A percentile compares a stretch with the other conserved stretches of the same genome.
phyloP scores from a whole-genome alignment of 2,113 vertebrate species.

The Scatophagus argus region DNA sequence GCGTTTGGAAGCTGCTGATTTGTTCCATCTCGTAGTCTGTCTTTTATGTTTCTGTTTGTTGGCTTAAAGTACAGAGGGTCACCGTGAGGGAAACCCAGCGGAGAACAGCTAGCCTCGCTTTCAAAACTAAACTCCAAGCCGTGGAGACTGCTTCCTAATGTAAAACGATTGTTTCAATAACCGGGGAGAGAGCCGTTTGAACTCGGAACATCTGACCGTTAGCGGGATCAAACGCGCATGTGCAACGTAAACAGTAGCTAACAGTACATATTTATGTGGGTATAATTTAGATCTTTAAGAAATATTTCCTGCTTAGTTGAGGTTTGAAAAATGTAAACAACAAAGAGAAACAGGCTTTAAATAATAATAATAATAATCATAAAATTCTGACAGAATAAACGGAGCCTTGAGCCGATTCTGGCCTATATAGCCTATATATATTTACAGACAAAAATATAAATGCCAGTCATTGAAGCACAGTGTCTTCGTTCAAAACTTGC shows the following conservation, averaged over 20 bases:
- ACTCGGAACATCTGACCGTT: background rate
- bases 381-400: conserved; percentile 10
- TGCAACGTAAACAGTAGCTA: background rate
- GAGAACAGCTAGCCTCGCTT: conserved; percentile 15
- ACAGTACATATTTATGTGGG: background rate
- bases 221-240: background rate
- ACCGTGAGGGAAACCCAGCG: background rate
- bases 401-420: conserved; percentile 5
- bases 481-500: background rate
- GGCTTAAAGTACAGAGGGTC: conserved; percentile 12
- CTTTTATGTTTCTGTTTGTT: background rate
- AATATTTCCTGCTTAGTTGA: background rate
- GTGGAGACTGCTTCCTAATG: background rate
- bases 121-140: background rate
- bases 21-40: background rate
- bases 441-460: conserved; percentile 48
- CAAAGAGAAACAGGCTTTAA: background rate
- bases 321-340: background rate
- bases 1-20: background rate
- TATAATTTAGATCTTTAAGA: background rate
- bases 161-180: background rate
- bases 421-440: conserved; percentile 49
- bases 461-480: conserved; percentile 2
- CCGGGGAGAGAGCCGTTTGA: background rate
- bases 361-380: too few species aligned